phyloP scores from a whole-genome alignment of 1,140 invertebrate species.

The Drosophila grimshawi region DNA sequence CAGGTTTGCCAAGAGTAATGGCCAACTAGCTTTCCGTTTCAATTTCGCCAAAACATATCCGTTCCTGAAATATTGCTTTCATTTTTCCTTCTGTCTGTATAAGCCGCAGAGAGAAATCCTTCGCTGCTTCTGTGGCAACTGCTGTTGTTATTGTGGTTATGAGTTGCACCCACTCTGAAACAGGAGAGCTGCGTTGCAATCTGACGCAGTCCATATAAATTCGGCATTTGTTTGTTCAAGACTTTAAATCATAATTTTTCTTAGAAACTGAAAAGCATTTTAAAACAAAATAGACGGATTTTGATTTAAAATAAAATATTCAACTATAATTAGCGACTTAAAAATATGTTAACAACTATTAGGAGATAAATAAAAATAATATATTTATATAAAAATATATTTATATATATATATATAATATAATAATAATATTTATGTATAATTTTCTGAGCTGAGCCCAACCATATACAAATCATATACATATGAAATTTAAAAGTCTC shows the following conservation, averaged over 20 bases:
- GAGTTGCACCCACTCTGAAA: conserved; percentile 42
- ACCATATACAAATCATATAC: no score
- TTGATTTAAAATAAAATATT: not conserved
- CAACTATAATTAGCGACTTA: no score
- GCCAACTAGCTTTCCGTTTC: conserved; percentile 52
- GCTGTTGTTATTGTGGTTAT: conserved; percentile 42
- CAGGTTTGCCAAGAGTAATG: conserved; percentile 17
- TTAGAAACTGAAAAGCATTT: no score
- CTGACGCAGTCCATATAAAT: conserved; percentile 1
- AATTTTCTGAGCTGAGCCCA: no score
- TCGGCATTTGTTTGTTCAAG: not conserved
- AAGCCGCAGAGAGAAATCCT: conserved; percentile 50
- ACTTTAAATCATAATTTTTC: not conserved
- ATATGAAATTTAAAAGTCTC: not conserved
- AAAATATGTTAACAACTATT: no score
- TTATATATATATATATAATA: not conserved
- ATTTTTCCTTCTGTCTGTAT: conserved; percentile 35
- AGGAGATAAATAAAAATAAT: no score
- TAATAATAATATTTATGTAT: no score
- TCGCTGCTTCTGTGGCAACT: conserved; percentile 21
- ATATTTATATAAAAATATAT: not conserved
- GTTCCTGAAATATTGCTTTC: conserved; percentile 75
- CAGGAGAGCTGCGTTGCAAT: conserved; percentile 6
- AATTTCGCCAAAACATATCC: conserved; percentile 71
- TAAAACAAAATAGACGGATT: no score